A percentile compares a stretch with the other conserved stretches of the same genome.
These are phyloP conservation scores for Brachionus asplanchnoidis DNA, from an alignment of 1,140 invertebrate species.

Conservation along the genomic window DNA sequence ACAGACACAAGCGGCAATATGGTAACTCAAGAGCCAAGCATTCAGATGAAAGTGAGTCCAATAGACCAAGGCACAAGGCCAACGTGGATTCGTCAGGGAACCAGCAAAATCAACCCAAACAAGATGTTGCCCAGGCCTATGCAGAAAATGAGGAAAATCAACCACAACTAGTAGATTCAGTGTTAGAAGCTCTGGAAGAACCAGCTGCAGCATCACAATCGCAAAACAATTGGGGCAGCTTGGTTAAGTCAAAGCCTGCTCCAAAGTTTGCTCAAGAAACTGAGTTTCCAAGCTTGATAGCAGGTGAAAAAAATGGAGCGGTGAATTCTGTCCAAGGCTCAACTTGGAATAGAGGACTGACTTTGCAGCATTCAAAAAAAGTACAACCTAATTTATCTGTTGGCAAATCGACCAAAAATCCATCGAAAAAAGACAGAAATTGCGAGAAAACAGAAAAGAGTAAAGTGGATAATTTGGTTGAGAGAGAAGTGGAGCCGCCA, in stretches of 20 bases:
- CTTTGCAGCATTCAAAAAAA: too few relatives aligned
- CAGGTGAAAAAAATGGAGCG: neutral
- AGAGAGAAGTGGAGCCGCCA: neutral
- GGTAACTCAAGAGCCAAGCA: neutral
- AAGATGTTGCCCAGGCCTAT: neutral
- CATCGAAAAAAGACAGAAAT: too few relatives aligned
- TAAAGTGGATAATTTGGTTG: neutral
- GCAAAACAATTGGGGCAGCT: neutral
- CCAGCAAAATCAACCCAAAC: neutral
- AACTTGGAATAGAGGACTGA: too few relatives aligned
- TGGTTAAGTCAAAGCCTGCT: neutral
- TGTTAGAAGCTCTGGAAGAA: neutral
- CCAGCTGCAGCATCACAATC: neutral
- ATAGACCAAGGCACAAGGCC: neutral
- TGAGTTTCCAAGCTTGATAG: neutral
- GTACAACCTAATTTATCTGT: too few relatives aligned
- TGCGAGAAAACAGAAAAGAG: neutral
- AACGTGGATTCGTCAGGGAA: neutral
- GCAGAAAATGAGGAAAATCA: neutral
- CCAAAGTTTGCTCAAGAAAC: neutral
- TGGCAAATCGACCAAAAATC: too few relatives aligned
- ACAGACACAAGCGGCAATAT: neutral
- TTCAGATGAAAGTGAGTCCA: neutral
- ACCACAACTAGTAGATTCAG: neutral
- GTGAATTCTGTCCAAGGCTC: too few relatives aligned